These are phyloP conservation scores for Ricordea florida DNA, from an alignment of 92 coral and sea anemone genomes.

Conservation along the genomic window DNA sequence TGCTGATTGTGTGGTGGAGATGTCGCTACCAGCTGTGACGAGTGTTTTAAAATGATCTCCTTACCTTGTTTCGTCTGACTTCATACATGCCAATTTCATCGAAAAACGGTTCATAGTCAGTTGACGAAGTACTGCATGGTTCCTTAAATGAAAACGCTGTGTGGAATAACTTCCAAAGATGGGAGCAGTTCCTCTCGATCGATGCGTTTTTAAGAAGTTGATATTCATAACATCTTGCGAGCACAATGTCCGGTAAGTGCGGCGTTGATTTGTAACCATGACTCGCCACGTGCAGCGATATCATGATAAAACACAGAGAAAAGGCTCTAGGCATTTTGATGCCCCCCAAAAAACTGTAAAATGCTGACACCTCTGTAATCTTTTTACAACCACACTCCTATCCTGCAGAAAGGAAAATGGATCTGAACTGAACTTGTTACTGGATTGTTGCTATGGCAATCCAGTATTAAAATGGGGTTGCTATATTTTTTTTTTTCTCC, in stretches of 20 bases:
- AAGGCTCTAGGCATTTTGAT: background rate
- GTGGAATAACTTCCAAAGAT: constrained; percentile 51
- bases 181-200: constrained; percentile 44
- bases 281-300: background rate
- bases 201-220: background rate
- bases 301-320: background rate
- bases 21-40: too few relatives aligned
- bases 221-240: constrained; percentile 65
- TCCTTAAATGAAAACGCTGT: constrained; percentile 62
- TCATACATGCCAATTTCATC: constrained; percentile 41
- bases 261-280: constrained; percentile 39
- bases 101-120: constrained; percentile 63
- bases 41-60: too few relatives aligned
- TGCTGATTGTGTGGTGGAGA: too few relatives aligned
- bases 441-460: too few relatives aligned
- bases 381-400: too few relatives aligned
- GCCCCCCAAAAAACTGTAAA: background rate
- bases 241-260: constrained; percentile 54
- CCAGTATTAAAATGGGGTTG: too few relatives aligned
- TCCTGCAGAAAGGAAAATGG: too few relatives aligned
- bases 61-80: constrained; percentile 25
- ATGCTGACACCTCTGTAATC: too few relatives aligned
- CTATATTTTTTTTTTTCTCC: too few relatives aligned
- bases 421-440: too few relatives aligned
- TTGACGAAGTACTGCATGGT: constrained; percentile 43